Evolutionary conservation across 1,140 invertebrate genomes (phyloP), one percentile per base, ranked within the genome.

Genomic region (Acromyrmex charruanus): DNA sequence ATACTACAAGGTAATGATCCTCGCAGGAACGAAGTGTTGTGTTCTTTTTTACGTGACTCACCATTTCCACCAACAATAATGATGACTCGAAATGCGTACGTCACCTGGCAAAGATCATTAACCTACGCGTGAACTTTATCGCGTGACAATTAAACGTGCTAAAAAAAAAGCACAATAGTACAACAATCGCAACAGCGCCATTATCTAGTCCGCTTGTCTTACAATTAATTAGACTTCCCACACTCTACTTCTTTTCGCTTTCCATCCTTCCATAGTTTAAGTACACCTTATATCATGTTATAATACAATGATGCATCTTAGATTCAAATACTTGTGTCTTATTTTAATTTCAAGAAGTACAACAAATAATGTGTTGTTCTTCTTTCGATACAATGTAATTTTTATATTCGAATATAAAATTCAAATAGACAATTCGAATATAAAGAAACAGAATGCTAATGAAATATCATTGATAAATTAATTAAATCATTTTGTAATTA

Each of bases 81-180:
- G 3, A 31, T 21, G 12, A 59, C 28, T 7, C 18, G 51, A 25
- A 61, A 35, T 28, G 3, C 55, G 9, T 28, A 28, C 75, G 58
- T 77, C 58, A 31, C 74, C 35, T 28, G 25, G 49, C 6, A 77
- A n/a, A 31, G 61, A 79, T 65, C 61, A 66, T 79, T 65, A 65
- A 79, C 59, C 28, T 31, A 21, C 5, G 1, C 5, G 18, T 61
- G 44, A 79, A 79, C 44, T 51, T 18, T 16, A 79, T 79, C 0
- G 49, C 77, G 6, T 79, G 61, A 79, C 39, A 21, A 79, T 31
- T 79, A 49, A 79, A 79, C 6, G 39, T 28, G 14, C 14, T 16
- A 51, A 21, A 51, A 49, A 6, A 71, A 68, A 25, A 61, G 55
- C 35, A 21, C 72, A 59, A 21, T 2, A 25, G 53, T 6, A 21